A percentile compares a stretch with the other conserved stretches of the same genome.
phyloP scores from a whole-genome alignment of 92 coral and sea anemone species.

The Zoanthus sansibaricus region DNA sequence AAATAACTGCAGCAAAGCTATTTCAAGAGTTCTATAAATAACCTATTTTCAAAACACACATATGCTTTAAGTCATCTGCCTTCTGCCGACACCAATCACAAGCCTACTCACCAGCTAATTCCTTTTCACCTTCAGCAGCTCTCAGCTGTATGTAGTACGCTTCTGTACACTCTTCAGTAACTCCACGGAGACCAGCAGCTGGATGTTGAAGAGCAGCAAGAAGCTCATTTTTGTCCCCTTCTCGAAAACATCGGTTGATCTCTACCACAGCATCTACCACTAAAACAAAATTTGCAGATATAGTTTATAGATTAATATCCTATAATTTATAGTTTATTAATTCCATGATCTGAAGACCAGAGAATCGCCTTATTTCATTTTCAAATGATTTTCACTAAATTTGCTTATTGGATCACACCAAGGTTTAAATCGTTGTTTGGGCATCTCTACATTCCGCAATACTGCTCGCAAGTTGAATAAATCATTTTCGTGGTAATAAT shows the following conservation, averaged over 20 bases:
- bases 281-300: slow-evolving; percentile 1
- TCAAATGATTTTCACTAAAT: background rate
- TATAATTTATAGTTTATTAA: background rate
- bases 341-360: background rate
- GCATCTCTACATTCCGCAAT: too few species aligned
- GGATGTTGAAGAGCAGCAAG: slow-evolving; percentile 76
- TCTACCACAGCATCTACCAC: slow-evolving; percentile 91
- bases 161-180: slow-evolving; percentile 81
- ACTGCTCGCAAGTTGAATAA: too few species aligned
- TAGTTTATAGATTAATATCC: too few species aligned
- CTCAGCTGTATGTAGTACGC: slow-evolving; percentile 72
- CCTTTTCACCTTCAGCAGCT: slow-evolving; percentile 77
- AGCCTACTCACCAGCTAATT: slow-evolving; percentile 70
- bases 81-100: background rate
- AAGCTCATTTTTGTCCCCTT: slow-evolving; percentile 69
- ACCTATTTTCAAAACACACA: too few species aligned
- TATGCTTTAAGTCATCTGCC: background rate
- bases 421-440: too few species aligned
- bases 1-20: too few species aligned
- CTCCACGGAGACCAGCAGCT: slow-evolving; percentile 87
- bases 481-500: background rate
- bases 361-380: background rate
- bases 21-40: too few species aligned
- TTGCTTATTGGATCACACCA: background rate
- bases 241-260: slow-evolving; percentile 79